A percentile compares a stretch with the other conserved stretches of the same genome.
Evolutionary conservation across 2,888 invertebrate genomes (phyloP).

Genomic region (Entomobrya proxima): DNA sequence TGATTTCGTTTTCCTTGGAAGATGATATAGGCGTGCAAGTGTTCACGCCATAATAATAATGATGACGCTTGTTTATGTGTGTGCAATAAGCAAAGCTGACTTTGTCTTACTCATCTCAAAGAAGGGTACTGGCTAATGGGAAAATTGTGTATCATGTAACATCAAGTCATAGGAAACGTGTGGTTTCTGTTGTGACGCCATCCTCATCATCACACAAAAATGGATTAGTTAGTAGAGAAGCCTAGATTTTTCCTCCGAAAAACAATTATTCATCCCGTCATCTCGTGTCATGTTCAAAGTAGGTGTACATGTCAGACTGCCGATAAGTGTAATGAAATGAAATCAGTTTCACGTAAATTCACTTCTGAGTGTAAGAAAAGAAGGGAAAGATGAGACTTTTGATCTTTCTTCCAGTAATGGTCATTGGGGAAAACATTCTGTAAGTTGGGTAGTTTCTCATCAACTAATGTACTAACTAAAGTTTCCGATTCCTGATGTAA

Average conservation of each 20-base stretch:
- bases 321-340: neutral
- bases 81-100: neutral
- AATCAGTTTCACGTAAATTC: neutral
- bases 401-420: too few species aligned
- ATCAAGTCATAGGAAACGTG: neutral
- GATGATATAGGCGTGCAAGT: neutral
- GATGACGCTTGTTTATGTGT: neutral
- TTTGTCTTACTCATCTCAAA: neutral
- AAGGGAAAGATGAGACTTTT: too few species aligned
- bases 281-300: neutral
- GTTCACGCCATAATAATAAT: neutral
- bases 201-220: neutral
- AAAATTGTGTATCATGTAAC: neutral
- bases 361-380: conserved; percentile 6
- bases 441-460: too few species aligned
- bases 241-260: conserved; percentile 38
- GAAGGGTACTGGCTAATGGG: neutral
- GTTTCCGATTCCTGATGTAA: conserved; percentile 10
- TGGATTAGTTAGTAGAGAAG: neutral
- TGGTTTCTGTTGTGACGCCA: conserved; percentile 26
- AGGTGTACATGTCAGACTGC: conserved; percentile 25
- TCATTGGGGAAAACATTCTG: too few species aligned
- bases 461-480: too few species aligned
- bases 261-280: conserved; percentile 59
- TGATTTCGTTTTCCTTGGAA: neutral